phyloP scores from a whole-genome alignment of 2,888 invertebrate species.

The Hylaea fasciaria region DNA sequence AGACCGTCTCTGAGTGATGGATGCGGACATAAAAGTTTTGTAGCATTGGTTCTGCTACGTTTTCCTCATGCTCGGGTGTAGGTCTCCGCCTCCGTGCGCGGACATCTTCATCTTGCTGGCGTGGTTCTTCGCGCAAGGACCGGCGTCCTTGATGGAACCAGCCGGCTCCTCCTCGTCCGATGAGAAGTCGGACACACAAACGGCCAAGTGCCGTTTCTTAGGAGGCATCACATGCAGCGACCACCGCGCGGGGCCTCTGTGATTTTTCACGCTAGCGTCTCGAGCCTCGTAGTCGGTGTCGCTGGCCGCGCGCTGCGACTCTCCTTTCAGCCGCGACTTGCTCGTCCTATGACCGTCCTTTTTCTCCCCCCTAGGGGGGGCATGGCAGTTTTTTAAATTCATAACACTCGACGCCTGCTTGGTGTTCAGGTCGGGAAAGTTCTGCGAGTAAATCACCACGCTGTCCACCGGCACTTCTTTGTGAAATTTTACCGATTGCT shows the following conservation, averaged over 20 bases:
- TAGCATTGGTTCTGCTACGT: slow-evolving; percentile 50
- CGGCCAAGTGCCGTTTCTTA: slow-evolving; percentile 73
- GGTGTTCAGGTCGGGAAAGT: slow-evolving; percentile 75
- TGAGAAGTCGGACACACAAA: slow-evolving; percentile 74
- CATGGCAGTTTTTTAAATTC: slow-evolving; percentile 83
- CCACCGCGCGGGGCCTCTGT: slow-evolving; percentile 73
- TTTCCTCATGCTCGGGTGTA: slow-evolving; percentile 75
- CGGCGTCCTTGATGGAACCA: slow-evolving; percentile 68
- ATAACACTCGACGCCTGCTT: slow-evolving; percentile 72
- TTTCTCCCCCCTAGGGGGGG: slow-evolving; percentile 84
- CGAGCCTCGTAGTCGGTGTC: slow-evolving; percentile 76
- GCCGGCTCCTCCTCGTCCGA: slow-evolving; percentile 71
- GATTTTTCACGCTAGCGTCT: slow-evolving; percentile 57
- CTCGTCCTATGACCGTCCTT: slow-evolving; percentile 71
- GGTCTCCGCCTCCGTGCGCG: slow-evolving; percentile 78
- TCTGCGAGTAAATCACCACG: slow-evolving; percentile 78
- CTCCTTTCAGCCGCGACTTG: slow-evolving; percentile 65
- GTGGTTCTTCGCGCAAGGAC: slow-evolving; percentile 66
- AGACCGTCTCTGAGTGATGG: slow-evolving; percentile 12
- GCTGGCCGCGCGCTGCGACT: slow-evolving; percentile 71
- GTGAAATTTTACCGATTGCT: slow-evolving; percentile 71
- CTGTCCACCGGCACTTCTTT: slow-evolving; percentile 75
- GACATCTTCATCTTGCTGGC: slow-evolving; percentile 69
- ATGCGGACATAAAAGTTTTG: background rate
- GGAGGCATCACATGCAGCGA: slow-evolving; percentile 70